Evolutionary conservation across 2,888 invertebrate genomes (phyloP), one percentile per base, ranked within the genome.

Genomic region (Ligdia adustata): DNA sequence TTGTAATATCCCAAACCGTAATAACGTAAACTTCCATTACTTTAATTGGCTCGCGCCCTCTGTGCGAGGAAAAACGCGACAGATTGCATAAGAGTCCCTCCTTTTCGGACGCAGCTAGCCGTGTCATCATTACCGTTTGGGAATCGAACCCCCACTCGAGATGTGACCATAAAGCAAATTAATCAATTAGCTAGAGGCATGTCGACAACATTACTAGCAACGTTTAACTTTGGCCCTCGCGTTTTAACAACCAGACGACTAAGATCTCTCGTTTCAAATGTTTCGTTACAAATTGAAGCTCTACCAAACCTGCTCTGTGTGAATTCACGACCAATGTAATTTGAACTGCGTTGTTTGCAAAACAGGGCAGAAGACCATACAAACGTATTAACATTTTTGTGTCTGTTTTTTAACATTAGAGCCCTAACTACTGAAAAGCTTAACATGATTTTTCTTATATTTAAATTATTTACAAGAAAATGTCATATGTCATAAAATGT

Each of bases 181-280:
- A 90, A 89, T 90, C 89, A 90, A 90, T 90, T 90, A 90, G 84
- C 78, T 62, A 79, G 79, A 86, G 89, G 89, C 88, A 86, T 87
- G 89, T 89, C 89, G 86, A 83, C 85, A 84, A 76, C 84, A 84
- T 88, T 87, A 85, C 82, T 75, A 82, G 79, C 79, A 82, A 85
- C 88, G 81, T 87, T 90, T 88, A 88, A 88, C 87, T 87, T 81
- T 72, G 78, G 6, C 73, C 78, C 79, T 75, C 70, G 64, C 67
- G 55, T 55, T 63, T 69, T 60, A 66, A 65, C 52, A 49, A 60
- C 77, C 66, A 57, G 14, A 4, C 13, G 33, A 22, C 7, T 22
- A 22, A 22, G 48, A 61, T 4, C 44, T 32, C 32, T 48, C 26
- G 3, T 45, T 37, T 12, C 46, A 13, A 29, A 24, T 31, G 18